A percentile compares a stretch with the other conserved stretches of the same genome.
These are phyloP conservation scores for Otis tarda DNA, from an alignment of 2,113 vertebrate genomes.

Conservation along the genomic window DNA sequence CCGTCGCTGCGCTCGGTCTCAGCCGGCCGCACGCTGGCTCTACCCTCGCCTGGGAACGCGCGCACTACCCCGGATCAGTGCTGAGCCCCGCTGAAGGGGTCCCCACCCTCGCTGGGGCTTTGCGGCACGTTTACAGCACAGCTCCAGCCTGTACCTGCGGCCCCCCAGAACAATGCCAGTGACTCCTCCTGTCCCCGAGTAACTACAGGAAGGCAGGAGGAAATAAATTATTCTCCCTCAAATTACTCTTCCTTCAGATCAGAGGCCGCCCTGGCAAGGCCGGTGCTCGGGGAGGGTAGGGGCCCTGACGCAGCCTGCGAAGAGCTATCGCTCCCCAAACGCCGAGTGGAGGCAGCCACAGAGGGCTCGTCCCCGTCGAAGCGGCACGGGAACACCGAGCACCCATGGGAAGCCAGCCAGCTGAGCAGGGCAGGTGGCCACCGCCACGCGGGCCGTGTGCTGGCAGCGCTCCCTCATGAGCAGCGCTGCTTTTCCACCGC, in stretches of 20 bases:
- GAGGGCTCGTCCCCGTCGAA: neutral
- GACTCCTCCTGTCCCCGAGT: neutral
- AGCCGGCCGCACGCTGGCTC: rapidly evolving
- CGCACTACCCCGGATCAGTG: rapidly evolving
- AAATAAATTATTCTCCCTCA: neutral
- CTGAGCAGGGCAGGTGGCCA: neutral
- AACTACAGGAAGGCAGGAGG: neutral
- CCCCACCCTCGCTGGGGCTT: rapidly evolving
- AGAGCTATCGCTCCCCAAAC: neutral
- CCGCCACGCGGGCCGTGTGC: neutral
- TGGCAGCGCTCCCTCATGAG: neutral
- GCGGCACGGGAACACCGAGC: rapidly evolving
- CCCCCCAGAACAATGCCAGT: rapidly evolving
- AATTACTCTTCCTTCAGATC: neutral
- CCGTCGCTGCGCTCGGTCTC: rapidly evolving
- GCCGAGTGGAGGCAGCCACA: rapidly evolving
- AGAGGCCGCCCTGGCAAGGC: neutral
- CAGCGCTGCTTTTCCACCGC: rapidly evolving
- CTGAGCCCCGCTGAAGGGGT: neutral
- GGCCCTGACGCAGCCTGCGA: rapidly evolving
- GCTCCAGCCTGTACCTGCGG: rapidly evolving
- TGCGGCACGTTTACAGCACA: rapidly evolving
- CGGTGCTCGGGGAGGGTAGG: rapidly evolving
- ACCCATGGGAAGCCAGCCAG: neutral
- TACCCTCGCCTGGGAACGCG: rapidly evolving